Percentiles rank a stretch among this genome's conserved stretches.
These are phyloP conservation scores for Melanostigma gelatinosum DNA, from an alignment of 2,113 vertebrate species.

Conservation along the genomic window DNA sequence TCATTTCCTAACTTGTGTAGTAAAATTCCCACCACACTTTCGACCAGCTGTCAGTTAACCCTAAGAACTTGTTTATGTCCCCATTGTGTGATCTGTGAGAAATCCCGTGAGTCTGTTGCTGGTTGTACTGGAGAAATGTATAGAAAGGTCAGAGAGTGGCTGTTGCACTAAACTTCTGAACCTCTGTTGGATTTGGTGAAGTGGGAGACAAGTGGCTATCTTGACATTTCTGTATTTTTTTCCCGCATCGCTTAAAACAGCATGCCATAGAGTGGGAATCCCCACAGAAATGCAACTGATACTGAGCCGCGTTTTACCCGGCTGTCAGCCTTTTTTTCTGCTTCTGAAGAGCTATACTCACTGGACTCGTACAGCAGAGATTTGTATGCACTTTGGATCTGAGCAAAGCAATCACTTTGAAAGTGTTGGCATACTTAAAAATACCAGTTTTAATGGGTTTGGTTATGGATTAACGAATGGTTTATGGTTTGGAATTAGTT, in stretches of 20 bases:
- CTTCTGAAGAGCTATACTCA: constrained; percentile 29
- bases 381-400: not conserved
- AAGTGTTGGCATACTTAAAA: not conserved
- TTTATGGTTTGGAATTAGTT: not conserved
- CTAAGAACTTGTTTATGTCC: not conserved
- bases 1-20: not conserved
- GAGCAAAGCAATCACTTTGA: not conserved
- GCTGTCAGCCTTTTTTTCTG: constrained; percentile 6
- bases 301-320: constrained; percentile 17
- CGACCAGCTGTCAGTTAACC: not conserved
- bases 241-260: constrained; percentile 34
- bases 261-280: constrained; percentile 21
- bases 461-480: not conserved
- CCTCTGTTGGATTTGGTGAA: constrained; percentile 26
- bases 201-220: constrained; percentile 57
- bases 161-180: constrained; percentile 34
- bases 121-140: not conserved
- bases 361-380: constrained; percentile 4
- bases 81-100: not conserved
- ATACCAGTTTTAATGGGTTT: not conserved
- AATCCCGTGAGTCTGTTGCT: not conserved
- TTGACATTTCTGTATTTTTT: constrained; percentile 59
- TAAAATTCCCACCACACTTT: not conserved
- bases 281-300: constrained; percentile 39
- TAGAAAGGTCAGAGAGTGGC: constrained; percentile 39